Evolutionary conservation across 2,113 vertebrate species (phyloP).

Genomic region (Probosciger aterrimus): DNA sequence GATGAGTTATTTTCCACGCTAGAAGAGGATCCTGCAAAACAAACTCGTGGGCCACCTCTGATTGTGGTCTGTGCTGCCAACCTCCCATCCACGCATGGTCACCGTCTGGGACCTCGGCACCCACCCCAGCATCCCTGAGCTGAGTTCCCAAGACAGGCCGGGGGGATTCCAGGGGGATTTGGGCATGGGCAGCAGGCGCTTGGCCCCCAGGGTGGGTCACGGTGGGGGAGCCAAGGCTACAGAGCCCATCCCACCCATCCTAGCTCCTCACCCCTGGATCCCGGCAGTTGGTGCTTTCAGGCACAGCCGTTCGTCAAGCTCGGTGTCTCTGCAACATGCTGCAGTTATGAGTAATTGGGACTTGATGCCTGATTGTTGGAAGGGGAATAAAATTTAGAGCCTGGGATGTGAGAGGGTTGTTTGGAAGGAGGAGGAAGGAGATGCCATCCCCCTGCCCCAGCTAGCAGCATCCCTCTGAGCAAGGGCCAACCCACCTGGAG

Average conservation of each 20-base stretch:
- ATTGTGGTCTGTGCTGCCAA: neutral
- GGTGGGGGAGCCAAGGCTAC: neutral
- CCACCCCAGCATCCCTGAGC: neutral
- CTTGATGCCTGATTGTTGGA: neutral
- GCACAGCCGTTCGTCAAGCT: neutral
- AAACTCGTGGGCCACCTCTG: fast-evolving
- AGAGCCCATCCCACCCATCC: neutral
- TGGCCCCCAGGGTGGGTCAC: neutral
- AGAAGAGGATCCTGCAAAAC: neutral
- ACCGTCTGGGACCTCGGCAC: neutral
- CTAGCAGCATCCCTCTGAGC: neutral
- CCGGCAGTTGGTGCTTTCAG: neutral
- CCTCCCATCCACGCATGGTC: neutral
- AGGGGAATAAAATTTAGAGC: neutral
- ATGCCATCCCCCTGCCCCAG: too few relatives aligned
- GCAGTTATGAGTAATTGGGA: slow-evolving; percentile 51
- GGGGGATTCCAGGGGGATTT: neutral
- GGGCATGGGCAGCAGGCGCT: fast-evolving
- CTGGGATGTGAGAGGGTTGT: neutral
- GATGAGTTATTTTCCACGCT: neutral
- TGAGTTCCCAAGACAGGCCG: neutral
- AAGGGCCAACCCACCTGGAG: fast-evolving
- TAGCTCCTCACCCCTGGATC: fast-evolving
- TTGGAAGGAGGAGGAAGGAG: neutral
- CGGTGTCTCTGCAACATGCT: neutral